Evolutionary conservation across 1,140 invertebrate species (phyloP).

Genomic region (Lordiphosa clarofinis): DNA sequence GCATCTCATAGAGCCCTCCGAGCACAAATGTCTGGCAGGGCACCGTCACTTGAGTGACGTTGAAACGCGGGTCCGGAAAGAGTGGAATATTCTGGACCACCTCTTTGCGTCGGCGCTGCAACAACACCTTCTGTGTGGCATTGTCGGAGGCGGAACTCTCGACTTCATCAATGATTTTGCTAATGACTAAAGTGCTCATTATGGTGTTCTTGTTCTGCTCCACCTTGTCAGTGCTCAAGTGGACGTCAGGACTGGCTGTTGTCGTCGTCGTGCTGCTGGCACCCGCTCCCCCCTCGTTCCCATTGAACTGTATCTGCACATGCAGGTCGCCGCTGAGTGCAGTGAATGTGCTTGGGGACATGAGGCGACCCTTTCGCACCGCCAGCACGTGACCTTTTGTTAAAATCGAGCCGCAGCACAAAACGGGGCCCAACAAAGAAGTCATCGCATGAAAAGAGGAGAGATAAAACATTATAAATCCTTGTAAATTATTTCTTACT

Average conservation of each 20-base stretch:
- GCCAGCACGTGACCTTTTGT: slow-evolving; percentile 79
- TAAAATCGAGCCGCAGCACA: slow-evolving; percentile 30
- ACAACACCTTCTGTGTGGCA: slow-evolving; percentile 28
- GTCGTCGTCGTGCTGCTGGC: slow-evolving; percentile 11
- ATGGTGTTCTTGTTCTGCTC: slow-evolving; percentile 55
- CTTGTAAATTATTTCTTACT: slow-evolving; percentile 71
- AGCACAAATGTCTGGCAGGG: slow-evolving; percentile 69
- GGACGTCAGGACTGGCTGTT: slow-evolving; percentile 36
- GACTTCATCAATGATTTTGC: slow-evolving; percentile 77
- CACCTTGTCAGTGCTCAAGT: slow-evolving; percentile 46
- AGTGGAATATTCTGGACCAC: slow-evolving; percentile 71
- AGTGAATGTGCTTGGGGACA: slow-evolving; percentile 82
- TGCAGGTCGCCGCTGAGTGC: slow-evolving; percentile 84
- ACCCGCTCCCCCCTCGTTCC: slow-evolving; percentile 27
- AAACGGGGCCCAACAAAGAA: slow-evolving; percentile 17
- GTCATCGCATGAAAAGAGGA: slow-evolving; percentile 20
- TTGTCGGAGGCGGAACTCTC: slow-evolving; percentile 6
- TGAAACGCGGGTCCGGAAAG: slow-evolving; percentile 70
- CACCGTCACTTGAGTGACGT: slow-evolving; percentile 74
- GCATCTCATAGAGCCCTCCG: slow-evolving; percentile 73
- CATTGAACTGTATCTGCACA: slow-evolving; percentile 80
- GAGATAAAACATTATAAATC: slow-evolving; percentile 71
- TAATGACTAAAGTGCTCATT: slow-evolving; percentile 79
- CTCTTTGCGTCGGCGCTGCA: slow-evolving; percentile 72
- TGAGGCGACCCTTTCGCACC: slow-evolving; percentile 77